Evolutionary conservation across 2,113 vertebrate species (phyloP).

Genomic region (Macquaria australasica): DNA sequence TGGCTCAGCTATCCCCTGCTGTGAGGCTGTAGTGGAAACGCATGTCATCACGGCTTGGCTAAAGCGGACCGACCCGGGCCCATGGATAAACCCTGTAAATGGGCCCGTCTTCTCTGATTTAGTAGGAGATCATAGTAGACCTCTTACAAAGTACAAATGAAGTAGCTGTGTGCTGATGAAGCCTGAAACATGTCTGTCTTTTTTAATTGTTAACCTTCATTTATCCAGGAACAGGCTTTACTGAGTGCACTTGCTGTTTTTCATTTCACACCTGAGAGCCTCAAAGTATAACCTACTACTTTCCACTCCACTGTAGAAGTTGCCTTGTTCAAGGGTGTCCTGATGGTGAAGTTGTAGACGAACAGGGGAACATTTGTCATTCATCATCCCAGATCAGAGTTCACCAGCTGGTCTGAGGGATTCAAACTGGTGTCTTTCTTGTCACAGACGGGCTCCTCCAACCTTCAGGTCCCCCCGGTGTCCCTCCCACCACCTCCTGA

Average conservation of each 20-base stretch:
- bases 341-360: not conserved
- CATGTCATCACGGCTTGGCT: not conserved
- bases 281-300: not conserved
- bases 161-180: not conserved
- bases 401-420: not conserved
- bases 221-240: not conserved
- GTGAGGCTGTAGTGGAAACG: not conserved
- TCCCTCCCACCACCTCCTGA: slow-evolving; percentile 31
- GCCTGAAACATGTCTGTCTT: not conserved
- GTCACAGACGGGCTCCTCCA: slow-evolving; percentile 16
- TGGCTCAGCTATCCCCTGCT: not conserved
- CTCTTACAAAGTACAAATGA: not conserved
- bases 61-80: not conserved
- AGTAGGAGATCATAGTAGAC: slow-evolving; percentile 29
- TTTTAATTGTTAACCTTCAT: not conserved
- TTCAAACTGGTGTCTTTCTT: slow-evolving; percentile 15
- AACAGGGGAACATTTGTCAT: slow-evolving; percentile 4
- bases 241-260: not conserved
- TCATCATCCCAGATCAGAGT: not conserved
- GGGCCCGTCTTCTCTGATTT: slow-evolving; percentile 2
- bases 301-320: not conserved
- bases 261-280: not conserved
- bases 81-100: not conserved
- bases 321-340: slow-evolving; percentile 3
- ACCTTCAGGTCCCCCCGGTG: slow-evolving; percentile 12